Base-by-base conservation (phyloP, 2,888 invertebrate species). In the Brachylomia viminalis region DNA sequence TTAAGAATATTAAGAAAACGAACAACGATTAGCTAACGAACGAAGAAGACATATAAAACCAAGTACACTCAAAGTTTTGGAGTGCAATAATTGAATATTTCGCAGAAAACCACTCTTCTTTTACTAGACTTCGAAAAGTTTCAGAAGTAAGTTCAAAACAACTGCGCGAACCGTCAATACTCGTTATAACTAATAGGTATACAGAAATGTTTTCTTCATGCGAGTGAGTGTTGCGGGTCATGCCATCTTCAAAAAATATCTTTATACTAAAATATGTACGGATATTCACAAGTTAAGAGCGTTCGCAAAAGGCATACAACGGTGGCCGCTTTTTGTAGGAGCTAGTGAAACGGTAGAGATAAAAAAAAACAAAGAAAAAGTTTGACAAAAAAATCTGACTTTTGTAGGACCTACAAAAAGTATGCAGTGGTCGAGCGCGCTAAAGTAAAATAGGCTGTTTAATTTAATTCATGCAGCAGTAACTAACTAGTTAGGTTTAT, bases 1-100 rank as follows among this genome's bases (percentile, higher is more conserved):
- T 52, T 59, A 45, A 68, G 15, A 56, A 47, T 67, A 30, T 68
- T 64, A 47, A 42, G 11, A 80, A 54, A 61, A 67, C 47, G 47
- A 47, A 47, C 15, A 15, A 61, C 20, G 7, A 30, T 33, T n/a
- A 62, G 27, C 23, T 59, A 65, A 65, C 27, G 27, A 69, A 72
- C 54, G 20, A 80, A 65, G 70, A 30, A 56, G 58, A 45, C n/a
- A 64, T 13, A 47, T 67, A 80, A 42, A 84, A 70, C 47, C 11
- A 71, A 54, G 66, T 45, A 75, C 64, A 52, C 45, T 59, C 61
- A 59, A 79, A 76, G 73, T 85, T 73, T 77, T 76, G 59, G 58
- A 77, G 74, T 71, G 66, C 85, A 87, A 61, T 87, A 87, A 85
- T 85, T 73, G 76, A 80, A 77, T 82, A 85, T 86, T 82, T 86